Evolutionary conservation across 2,797 vertebrate genomes (phyloP).

Genomic region (Aratinga solstitialis): DNA sequence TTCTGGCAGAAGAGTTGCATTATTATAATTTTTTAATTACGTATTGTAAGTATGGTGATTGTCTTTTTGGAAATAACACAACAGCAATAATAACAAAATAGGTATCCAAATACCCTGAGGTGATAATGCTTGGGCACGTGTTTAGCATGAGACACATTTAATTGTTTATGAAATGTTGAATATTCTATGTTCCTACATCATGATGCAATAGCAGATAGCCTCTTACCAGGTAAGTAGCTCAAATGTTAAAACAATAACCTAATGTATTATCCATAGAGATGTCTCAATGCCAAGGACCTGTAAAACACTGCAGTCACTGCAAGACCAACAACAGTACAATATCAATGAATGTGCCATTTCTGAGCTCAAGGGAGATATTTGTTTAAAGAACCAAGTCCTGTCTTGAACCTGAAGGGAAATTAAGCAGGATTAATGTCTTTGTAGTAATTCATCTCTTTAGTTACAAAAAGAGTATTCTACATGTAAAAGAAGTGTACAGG

Average conservation of each 20-base stretch:
- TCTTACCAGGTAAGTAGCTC: neutral
- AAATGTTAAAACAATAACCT: neutral
- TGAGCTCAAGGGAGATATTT: neutral
- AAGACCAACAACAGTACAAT: neutral
- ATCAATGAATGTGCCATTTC: neutral
- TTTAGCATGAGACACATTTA: neutral
- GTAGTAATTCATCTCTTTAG: neutral
- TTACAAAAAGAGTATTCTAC: neutral
- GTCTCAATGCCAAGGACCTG: neutral
- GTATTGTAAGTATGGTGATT: neutral
- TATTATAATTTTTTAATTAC: neutral
- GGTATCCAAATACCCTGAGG: neutral
- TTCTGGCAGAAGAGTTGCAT: neutral
- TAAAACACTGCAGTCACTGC: neutral
- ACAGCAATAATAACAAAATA: neutral
- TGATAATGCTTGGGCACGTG: neutral
- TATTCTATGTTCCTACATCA: neutral
- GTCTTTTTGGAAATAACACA: conserved; percentile 9
- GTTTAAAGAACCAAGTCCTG: conserved; percentile 19
- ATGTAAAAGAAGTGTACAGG: neutral
- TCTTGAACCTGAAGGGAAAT: conserved; percentile 11
- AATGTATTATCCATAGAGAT: neutral
- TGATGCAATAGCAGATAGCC: neutral
- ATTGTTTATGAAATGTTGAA: neutral
- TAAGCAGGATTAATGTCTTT: neutral